A percentile compares a stretch with the other conserved stretches of the same genome.
phyloP scores from a whole-genome alignment of 2,888 invertebrate genomes.

The Dascillus cervinus region DNA sequence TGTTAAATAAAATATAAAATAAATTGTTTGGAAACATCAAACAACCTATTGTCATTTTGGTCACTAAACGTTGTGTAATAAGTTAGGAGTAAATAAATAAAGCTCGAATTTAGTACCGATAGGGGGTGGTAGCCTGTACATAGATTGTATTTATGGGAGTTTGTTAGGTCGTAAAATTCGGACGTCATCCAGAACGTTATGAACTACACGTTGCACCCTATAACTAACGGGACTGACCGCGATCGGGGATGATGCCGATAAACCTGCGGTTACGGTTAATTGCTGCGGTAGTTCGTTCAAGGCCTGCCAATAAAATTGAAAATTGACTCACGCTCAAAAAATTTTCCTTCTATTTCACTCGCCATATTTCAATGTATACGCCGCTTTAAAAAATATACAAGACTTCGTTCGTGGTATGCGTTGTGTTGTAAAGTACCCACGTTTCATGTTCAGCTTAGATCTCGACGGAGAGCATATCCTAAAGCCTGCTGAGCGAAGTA shows the following conservation, averaged over 20 bases:
- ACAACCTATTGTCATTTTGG: constrained; percentile 31
- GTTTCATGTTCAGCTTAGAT: constrained; percentile 13
- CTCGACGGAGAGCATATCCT: constrained; percentile 18
- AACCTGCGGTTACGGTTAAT: no score
- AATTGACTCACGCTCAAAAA: no score
- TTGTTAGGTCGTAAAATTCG: constrained; percentile 39
- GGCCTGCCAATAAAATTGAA: no score
- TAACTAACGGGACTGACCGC: constrained; percentile 33
- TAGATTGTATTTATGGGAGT: constrained; percentile 37
- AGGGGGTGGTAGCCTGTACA: constrained; percentile 22
- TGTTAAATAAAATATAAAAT: no score
- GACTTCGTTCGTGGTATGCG: no score
- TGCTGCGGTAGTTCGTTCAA: no score
- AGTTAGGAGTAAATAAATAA: constrained; percentile 37
- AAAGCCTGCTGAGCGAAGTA: constrained; percentile 23
- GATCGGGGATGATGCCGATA: constrained; percentile 17
- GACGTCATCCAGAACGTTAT: constrained; percentile 36
- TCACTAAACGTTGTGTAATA: constrained; percentile 32
- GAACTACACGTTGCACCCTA: constrained; percentile 38
- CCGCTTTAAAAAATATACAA: no score
- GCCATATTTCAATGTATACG: no score
- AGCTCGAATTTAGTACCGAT: constrained; percentile 28
- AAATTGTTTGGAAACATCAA: constrained; percentile 29
- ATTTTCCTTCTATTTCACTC: no score
- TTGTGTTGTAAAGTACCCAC: constrained; percentile 13